phyloP scores from a whole-genome alignment of 1,140 invertebrate species.

The Penaeus japonicus region DNA sequence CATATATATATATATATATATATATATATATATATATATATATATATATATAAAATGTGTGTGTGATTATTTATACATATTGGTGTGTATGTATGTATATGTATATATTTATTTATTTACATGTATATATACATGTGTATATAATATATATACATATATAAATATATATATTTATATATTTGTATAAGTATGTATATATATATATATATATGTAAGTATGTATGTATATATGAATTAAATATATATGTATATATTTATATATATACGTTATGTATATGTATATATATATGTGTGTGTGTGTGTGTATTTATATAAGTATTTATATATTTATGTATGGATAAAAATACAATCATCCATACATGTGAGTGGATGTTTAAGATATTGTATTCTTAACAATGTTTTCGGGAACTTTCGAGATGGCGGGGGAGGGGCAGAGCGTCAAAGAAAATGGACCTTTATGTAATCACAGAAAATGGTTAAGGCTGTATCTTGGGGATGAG shows the following conservation, averaged over 20 bases:
- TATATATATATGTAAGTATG: background rate
- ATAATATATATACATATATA: background rate
- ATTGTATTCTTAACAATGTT: no score
- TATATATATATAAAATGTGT: background rate
- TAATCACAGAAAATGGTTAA: no score
- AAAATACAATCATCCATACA: background rate
- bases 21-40: slow-evolving; percentile 32
- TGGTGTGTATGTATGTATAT: no score
- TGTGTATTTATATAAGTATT: slow-evolving; percentile 20
- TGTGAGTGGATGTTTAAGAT: no score
- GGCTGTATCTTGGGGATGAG: no score
- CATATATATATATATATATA: slow-evolving; percentile 33
- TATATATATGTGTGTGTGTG: slow-evolving; percentile 18
- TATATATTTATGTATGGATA: slow-evolving; percentile 22
- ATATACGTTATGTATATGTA: slow-evolving; percentile 3
- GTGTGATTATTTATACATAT: no score
- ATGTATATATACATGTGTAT: background rate
- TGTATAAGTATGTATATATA: background rate
- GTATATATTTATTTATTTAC: background rate
- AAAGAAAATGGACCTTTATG: no score
- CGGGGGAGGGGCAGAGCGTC: no score
- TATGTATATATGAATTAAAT: background rate
- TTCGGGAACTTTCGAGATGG: no score
- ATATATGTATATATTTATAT: slow-evolving; percentile 1
- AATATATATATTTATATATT: background rate